Evolutionary conservation across 2,113 vertebrate genomes (phyloP).

Genomic region (Scopus umbretta): DNA sequence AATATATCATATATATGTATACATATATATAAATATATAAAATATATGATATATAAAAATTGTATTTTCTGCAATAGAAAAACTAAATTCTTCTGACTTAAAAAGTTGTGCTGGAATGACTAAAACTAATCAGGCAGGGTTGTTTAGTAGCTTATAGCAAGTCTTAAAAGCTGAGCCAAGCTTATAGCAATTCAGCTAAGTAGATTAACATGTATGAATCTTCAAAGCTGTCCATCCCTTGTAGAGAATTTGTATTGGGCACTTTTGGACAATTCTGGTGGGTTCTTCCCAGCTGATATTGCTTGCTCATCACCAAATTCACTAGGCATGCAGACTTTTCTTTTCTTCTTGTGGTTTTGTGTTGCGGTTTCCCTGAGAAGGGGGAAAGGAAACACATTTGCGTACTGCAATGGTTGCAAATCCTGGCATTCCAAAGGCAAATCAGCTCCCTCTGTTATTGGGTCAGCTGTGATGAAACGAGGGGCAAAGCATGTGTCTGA

Average conservation of each 20-base stretch:
- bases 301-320: background rate
- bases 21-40: too few relatives aligned
- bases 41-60: too few relatives aligned
- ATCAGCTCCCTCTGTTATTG: background rate
- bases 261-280: accelerated
- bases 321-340: background rate
- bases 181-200: background rate
- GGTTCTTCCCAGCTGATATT: background rate
- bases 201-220: background rate
- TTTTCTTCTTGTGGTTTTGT: background rate
- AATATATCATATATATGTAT: too few relatives aligned
- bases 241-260: background rate
- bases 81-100: background rate
- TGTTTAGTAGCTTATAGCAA: background rate
- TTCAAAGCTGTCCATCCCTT: background rate
- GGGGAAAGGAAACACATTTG: background rate
- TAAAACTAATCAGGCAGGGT: background rate
- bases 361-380: background rate
- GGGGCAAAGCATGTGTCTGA: background rate
- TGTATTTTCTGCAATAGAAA: background rate
- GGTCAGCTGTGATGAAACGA: background rate
- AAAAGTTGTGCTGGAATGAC: background rate
- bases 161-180: background rate
- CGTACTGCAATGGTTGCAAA: background rate
- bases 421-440: background rate